Evolutionary conservation across 2,888 invertebrate species (phyloP).

Genomic region (Leptogaster cylindrica): DNA sequence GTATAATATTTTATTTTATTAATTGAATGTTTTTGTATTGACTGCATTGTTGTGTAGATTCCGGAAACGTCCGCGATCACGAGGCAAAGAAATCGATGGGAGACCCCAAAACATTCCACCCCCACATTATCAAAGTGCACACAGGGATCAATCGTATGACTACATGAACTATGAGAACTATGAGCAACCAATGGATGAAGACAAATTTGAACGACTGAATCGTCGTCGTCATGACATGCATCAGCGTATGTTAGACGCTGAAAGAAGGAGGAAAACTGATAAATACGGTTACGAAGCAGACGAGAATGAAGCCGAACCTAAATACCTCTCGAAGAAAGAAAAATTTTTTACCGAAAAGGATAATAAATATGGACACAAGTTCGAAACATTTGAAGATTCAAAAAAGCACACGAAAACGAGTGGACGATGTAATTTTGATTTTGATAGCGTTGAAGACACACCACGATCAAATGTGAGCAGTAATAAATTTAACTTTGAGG

Average conservation of each 20-base stretch:
- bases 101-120: slow-evolving; percentile 48
- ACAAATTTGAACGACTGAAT: slow-evolving; percentile 61
- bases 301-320: slow-evolving; percentile 44
- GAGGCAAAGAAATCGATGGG: slow-evolving; percentile 59
- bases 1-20: slow-evolving; percentile 53
- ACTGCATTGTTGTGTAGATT: slow-evolving; percentile 51
- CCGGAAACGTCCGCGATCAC: slow-evolving; percentile 64
- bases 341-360: slow-evolving; percentile 46
- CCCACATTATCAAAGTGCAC: slow-evolving; percentile 45
- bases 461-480: slow-evolving; percentile 58
- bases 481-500: slow-evolving; percentile 60
- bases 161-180: slow-evolving; percentile 52
- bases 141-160: slow-evolving; percentile 57
- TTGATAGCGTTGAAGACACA: slow-evolving; percentile 58
- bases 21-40: background rate
- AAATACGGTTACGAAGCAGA: slow-evolving; percentile 49
- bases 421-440: slow-evolving; percentile 50
- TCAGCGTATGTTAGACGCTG: slow-evolving; percentile 59
- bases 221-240: slow-evolving; percentile 61
- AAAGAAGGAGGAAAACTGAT: slow-evolving; percentile 54
- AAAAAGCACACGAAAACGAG: slow-evolving; percentile 14
- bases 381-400: slow-evolving; percentile 48
- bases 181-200: slow-evolving; percentile 55
- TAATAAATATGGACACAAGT: slow-evolving; percentile 47
- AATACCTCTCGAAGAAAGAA: slow-evolving; percentile 10